These are phyloP conservation scores for Dorcus parallelipipedus DNA, from an alignment of 2,888 invertebrate species.

Conservation along the genomic window DNA sequence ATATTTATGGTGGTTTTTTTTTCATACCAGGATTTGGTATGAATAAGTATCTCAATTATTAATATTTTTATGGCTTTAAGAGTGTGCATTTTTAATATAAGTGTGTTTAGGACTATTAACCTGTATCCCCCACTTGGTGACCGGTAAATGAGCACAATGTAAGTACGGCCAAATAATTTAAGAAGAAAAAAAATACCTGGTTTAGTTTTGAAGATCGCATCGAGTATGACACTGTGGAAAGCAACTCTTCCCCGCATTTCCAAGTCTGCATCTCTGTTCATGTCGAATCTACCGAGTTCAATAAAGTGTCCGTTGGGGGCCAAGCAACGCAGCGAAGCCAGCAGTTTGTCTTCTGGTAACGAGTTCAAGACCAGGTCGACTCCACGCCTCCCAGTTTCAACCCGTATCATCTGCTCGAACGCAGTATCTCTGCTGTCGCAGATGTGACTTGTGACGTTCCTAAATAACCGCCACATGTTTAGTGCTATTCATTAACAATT, in stretches of 20 bases:
- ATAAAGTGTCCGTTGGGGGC: slow-evolving; percentile 65
- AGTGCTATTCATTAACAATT: no score
- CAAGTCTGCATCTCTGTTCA: slow-evolving; percentile 61
- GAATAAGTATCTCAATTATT: no score
- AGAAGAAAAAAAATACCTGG: slow-evolving; percentile 46
- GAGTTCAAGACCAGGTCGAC: slow-evolving; percentile 91
- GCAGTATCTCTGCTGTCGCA: slow-evolving; percentile 83
- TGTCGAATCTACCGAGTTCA: slow-evolving; percentile 83
- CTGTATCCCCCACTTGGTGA: no score
- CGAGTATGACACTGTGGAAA: slow-evolving; percentile 73
- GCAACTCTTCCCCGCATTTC: slow-evolving; percentile 61
- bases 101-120: no score
- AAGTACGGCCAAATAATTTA: not conserved
- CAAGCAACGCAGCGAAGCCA: slow-evolving; percentile 63
- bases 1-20: no score
- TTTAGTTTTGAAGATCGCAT: slow-evolving; percentile 42
- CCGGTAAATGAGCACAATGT: no score
- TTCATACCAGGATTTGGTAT: no score
- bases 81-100: no score
- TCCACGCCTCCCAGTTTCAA: slow-evolving; percentile 78
- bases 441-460: slow-evolving; percentile 54
- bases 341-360: slow-evolving; percentile 83
- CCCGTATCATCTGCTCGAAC: slow-evolving; percentile 83
- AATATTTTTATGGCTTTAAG: no score
- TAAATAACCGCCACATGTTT: no score